Evolutionary conservation across 2,888 invertebrate species (phyloP).

Genomic region (Drosophila heteroneura): DNA sequence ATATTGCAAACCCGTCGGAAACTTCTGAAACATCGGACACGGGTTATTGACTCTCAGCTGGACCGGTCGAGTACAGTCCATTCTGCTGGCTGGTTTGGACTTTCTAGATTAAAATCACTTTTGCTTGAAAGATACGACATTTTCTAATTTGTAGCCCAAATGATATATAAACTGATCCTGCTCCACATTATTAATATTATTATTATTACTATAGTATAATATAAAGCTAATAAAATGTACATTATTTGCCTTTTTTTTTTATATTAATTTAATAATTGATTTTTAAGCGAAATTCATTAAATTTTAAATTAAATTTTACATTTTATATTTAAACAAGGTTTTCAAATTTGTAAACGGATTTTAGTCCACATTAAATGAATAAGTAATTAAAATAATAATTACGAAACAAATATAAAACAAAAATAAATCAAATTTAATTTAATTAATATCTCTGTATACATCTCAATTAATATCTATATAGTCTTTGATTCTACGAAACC

Average conservation of each 20-base stretch:
- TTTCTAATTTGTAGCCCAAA: not conserved
- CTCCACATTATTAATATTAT: not conserved
- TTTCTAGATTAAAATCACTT: not conserved
- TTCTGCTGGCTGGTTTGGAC: not conserved
- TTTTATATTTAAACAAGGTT: not conserved
- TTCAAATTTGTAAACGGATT: too few relatives aligned
- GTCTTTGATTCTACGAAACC: not conserved
- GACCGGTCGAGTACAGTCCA: not conserved
- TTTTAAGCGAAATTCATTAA: not conserved
- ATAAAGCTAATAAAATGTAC: not conserved
- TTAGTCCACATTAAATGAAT: too few relatives aligned
- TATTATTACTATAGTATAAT: not conserved
- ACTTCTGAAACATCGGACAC: not conserved
- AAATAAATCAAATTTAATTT: not conserved
- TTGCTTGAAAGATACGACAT: not conserved
- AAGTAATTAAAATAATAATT: not conserved
- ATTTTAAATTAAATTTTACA: not conserved
- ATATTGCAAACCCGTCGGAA: not conserved
- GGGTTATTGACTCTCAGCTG: not conserved
- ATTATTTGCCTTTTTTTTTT: not conserved
- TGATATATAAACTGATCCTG: not conserved
- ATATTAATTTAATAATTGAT: not conserved
- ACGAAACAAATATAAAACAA: too few relatives aligned
- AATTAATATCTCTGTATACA: too few relatives aligned
- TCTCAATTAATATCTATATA: not conserved